These are phyloP conservation scores for Lepidurus arcticus DNA, from an alignment of 1,140 invertebrate genomes.

Conservation along the genomic window DNA sequence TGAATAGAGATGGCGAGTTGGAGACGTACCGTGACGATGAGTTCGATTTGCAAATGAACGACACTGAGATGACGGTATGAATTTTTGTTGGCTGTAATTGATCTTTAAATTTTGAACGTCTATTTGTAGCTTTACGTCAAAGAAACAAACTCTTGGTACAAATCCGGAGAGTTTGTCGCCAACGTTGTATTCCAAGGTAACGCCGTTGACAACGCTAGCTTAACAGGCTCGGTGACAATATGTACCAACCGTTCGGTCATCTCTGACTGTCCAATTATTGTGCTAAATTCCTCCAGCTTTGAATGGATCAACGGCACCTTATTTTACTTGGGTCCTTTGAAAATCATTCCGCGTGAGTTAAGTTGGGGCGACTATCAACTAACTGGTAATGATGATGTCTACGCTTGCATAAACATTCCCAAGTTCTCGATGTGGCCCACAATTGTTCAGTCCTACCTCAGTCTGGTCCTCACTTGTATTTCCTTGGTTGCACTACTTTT, in stretches of 20 bases:
- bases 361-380: constrained; percentile 32
- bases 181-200: constrained; percentile 33
- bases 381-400: neutral
- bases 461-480: constrained; percentile 27
- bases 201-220: constrained; percentile 11
- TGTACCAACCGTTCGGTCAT: constrained; percentile 33
- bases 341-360: constrained; percentile 24
- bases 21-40: constrained; percentile 23
- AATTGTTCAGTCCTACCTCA: constrained; percentile 33
- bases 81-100: neutral
- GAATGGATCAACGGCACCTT: constrained; percentile 24
- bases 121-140: constrained; percentile 31
- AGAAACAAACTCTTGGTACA: constrained; percentile 27
- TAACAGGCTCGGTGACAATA: constrained; percentile 32
- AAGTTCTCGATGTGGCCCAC: constrained; percentile 20
- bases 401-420: constrained; percentile 25
- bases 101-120: neutral
- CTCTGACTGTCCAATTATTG: constrained; percentile 26
- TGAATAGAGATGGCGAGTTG: neutral
- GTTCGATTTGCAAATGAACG: constrained; percentile 23
- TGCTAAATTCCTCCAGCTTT: constrained; percentile 27
- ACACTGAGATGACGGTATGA: constrained; percentile 25
- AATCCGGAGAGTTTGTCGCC: constrained; percentile 32
- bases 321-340: neutral
- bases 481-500: constrained; percentile 27